Evolutionary conservation across 2,113 vertebrate genomes (phyloP).

Genomic region (Hydrolagus affinis): DNA sequence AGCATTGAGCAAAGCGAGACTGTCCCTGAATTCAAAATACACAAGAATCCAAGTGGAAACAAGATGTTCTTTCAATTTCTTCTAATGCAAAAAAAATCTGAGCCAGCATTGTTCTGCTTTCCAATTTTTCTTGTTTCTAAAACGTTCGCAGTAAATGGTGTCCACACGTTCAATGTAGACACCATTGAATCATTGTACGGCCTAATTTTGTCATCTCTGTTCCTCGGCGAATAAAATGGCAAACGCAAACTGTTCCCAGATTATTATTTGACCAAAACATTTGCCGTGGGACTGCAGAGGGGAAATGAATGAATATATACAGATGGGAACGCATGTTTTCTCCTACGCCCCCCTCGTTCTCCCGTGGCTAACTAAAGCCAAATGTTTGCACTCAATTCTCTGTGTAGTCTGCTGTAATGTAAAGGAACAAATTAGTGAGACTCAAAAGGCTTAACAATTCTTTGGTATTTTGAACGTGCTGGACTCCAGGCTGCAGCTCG

Average conservation of each 20-base stretch:
- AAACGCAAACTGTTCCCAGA: not conserved
- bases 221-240: not conserved
- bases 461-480: constrained; percentile 13
- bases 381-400: not conserved
- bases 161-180: too few species aligned
- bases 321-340: not conserved
- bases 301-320: not conserved
- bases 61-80: not conserved
- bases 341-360: too few species aligned
- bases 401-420: not conserved
- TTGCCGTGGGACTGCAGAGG: not conserved
- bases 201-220: not conserved
- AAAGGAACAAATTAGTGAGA: not conserved
- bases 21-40: not conserved
- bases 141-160: not conserved
- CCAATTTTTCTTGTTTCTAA: not conserved
- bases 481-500: constrained; percentile 1
- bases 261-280: not conserved
- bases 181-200: not conserved
- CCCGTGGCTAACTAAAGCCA: not conserved
- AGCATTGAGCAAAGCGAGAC: not conserved
- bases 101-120: not conserved
- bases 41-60: not conserved
- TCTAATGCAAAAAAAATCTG: not conserved
- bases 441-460: not conserved